Evolutionary conservation across 2,113 vertebrate genomes (phyloP).

Genomic region (Corapipo altera): DNA sequence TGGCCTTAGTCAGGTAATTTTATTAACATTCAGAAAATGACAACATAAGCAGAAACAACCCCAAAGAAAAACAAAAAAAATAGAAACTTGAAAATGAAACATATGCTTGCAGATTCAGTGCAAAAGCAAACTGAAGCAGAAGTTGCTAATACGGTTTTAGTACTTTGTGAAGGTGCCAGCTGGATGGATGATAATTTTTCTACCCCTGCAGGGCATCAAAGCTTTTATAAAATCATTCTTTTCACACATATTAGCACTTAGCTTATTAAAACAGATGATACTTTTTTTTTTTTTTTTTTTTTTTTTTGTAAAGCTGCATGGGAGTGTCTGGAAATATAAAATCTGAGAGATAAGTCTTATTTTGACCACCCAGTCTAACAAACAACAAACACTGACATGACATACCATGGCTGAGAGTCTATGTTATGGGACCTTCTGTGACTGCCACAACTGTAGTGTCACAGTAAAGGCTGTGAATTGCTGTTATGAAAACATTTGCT

Average conservation of each 20-base stretch:
- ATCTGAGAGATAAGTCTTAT: conserved; percentile 60
- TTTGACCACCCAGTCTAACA: conserved; percentile 67
- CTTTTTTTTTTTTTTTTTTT: conserved; percentile 72
- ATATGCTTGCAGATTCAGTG: conserved; percentile 73
- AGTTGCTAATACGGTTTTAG: conserved; percentile 79
- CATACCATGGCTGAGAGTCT: conserved; percentile 60
- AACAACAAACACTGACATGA: conserved; percentile 61
- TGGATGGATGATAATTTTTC: conserved; percentile 81
- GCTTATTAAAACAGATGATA: conserved; percentile 84
- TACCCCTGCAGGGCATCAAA: conserved; percentile 82
- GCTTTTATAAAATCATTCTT: conserved; percentile 82
- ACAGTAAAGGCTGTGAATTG: conserved; percentile 77
- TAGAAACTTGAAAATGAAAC: conserved; percentile 70
- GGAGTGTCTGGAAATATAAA: conserved; percentile 68
- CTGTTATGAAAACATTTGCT: conserved; percentile 84
- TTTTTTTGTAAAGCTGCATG: conserved; percentile 62
- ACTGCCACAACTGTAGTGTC: conserved; percentile 74
- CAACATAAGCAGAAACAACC: conserved; percentile 69
- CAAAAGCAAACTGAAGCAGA: conserved; percentile 76
- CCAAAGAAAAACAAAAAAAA: conserved; percentile 56
- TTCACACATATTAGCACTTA: conserved; percentile 83
- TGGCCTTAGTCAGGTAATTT: conserved; percentile 13
- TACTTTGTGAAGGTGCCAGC: conserved; percentile 80
- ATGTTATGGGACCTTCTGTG: conserved; percentile 67
- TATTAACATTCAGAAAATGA: conserved; percentile 63